Conservation (phyloP, 2,797 vertebrate genomes). For the Phrynocephalus guinanensis region DNA sequence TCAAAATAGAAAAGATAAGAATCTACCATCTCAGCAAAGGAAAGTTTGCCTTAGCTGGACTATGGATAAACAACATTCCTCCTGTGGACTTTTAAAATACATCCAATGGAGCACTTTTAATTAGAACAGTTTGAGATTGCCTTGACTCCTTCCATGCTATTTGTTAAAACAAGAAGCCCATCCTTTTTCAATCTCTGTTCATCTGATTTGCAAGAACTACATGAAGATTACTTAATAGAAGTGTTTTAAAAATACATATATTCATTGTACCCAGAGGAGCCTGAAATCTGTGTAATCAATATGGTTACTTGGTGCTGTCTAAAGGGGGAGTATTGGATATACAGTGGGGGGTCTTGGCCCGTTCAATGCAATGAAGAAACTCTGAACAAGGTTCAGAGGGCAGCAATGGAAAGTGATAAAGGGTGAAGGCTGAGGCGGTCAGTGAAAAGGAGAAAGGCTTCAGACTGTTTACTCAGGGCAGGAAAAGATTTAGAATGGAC, state of each 20-base stretch:
- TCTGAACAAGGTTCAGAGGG: conserved; percentile 22
- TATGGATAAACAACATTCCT: neutral
- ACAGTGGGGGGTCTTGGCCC: neutral
- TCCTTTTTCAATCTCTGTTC: neutral
- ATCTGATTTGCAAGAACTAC: no score
- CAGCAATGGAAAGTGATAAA: conserved; percentile 5
- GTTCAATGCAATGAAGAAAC: conserved; percentile 11
- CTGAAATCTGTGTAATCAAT: neutral
- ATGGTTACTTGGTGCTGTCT: neutral
- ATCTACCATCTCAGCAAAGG: neutral
- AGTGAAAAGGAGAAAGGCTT: neutral
- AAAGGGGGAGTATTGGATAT: neutral
- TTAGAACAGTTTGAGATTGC: neutral
- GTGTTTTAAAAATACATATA: neutral
- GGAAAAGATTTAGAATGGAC: conserved; percentile 34
- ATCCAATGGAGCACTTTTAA: neutral
- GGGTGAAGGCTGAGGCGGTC: neutral
- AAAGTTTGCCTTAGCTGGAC: neutral
- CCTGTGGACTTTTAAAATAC: neutral
- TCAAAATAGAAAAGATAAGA: neutral
- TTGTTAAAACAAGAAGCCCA: neutral
- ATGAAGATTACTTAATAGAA: neutral
- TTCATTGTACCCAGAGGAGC: conserved; percentile 12
- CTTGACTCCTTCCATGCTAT: neutral
- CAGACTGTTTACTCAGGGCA: conserved; percentile 20